Percentiles rank a stretch among this genome's conserved stretches.
phyloP scores from a whole-genome alignment of 2,113 vertebrate species.

The Misgurnus mizolepis region DNA sequence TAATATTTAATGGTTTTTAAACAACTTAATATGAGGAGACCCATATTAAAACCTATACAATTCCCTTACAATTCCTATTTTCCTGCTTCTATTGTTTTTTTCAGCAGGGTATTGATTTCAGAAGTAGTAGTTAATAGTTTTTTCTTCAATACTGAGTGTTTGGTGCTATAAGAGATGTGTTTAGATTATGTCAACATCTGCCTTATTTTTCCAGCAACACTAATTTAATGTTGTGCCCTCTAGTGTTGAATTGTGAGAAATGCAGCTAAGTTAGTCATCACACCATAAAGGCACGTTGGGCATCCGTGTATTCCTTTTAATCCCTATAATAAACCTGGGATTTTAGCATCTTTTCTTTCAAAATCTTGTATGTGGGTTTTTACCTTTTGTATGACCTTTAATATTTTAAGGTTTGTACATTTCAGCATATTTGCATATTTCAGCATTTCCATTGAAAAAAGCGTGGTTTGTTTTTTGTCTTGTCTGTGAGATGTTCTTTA shows the following conservation, averaged over 20 bases:
- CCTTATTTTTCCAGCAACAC: neutral
- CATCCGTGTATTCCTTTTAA: neutral
- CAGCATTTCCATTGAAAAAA: neutral
- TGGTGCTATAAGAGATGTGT: slow-evolving; percentile 12
- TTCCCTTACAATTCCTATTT: too few species aligned
- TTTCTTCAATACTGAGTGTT: neutral
- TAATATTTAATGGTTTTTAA: too few species aligned
- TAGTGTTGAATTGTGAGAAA: neutral
- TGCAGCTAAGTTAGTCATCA: neutral
- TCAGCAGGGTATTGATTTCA: too few species aligned
- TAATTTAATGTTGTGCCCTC: neutral
- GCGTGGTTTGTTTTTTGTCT: neutral
- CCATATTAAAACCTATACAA: too few species aligned
- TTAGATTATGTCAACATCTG: neutral
- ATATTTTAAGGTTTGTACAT: slow-evolving; percentile 40
- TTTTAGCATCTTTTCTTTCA: slow-evolving; percentile 32
- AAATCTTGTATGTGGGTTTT: slow-evolving; percentile 22
- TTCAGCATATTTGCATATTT: slow-evolving; percentile 7
- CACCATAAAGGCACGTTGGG: neutral
- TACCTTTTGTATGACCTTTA: slow-evolving; percentile 45
- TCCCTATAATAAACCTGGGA: neutral
- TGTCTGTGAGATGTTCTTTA: slow-evolving; percentile 24
- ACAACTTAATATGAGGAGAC: too few species aligned
- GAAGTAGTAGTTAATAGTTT: neutral
- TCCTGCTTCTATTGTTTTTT: too few species aligned